Evolutionary conservation across 2,797 vertebrate species (phyloP).

Genomic region (Pangasius sanitwongsei): DNA sequence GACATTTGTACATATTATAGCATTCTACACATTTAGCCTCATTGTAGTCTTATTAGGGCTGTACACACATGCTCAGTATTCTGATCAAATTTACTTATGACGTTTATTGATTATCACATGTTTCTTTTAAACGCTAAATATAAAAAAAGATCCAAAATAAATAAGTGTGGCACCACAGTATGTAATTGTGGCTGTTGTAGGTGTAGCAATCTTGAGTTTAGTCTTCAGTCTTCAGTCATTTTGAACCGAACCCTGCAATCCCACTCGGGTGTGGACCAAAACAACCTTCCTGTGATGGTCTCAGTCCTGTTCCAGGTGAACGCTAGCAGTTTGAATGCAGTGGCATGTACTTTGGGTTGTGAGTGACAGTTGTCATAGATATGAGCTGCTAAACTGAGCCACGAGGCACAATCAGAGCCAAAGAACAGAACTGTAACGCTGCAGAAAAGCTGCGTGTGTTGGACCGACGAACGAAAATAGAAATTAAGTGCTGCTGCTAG

Average conservation of each 20-base stretch:
- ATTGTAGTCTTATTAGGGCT: too few relatives aligned
- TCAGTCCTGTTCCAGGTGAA: not conserved
- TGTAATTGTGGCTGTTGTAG: not conserved
- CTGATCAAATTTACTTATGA: not conserved
- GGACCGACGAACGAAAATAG: not conserved
- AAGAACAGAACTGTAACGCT: not conserved
- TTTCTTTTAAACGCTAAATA: not conserved
- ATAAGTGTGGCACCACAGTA: not conserved
- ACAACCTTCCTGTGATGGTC: not conserved
- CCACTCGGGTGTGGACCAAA: not conserved
- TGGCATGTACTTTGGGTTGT: not conserved
- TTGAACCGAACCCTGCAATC: not conserved
- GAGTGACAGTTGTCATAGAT: not conserved
- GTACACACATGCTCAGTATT: not conserved
- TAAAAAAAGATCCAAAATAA: not conserved
- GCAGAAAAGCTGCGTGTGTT: not conserved
- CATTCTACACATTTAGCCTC: not conserved
- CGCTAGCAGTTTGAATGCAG: not conserved
- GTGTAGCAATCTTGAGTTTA: not conserved
- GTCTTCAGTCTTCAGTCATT: not conserved
- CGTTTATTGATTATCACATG: not conserved
- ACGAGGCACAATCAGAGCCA: not conserved
- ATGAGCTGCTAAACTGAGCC: not conserved
- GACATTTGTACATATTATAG: not conserved
- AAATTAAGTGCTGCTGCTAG: not conserved